phyloP scores from a whole-genome alignment of 2,113 vertebrate genomes.

The Tachysurus vachellii region DNA sequence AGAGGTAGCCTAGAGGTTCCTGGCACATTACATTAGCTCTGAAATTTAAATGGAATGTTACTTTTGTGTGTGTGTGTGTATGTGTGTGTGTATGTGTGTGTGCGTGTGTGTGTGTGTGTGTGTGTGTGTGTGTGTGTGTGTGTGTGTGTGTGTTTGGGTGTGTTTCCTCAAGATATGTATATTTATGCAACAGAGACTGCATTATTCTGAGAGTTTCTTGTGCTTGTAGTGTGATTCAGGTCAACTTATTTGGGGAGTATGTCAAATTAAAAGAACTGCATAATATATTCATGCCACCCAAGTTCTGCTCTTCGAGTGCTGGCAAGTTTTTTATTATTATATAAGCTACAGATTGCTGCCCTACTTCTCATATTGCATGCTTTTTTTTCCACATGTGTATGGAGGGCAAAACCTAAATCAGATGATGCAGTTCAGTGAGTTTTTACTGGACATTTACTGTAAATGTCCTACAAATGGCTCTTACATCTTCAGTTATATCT shows the following conservation, averaged over 20 bases:
- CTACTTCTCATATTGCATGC: conserved; percentile 39
- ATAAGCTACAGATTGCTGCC: conserved; percentile 40
- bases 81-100: conserved; percentile 37
- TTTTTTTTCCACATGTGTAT: conserved; percentile 34
- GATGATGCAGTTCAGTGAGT: conserved; percentile 30
- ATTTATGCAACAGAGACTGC: conserved; percentile 49
- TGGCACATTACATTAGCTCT: conserved; percentile 73
- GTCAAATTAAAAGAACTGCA: conserved; percentile 46
- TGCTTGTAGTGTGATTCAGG: conserved; percentile 40
- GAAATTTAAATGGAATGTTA: conserved; percentile 71
- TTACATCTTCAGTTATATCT: background rate
- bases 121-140: conserved; percentile 45
- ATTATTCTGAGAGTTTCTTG: conserved; percentile 38
- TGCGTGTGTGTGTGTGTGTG: conserved; percentile 48
- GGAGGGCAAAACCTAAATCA: background rate
- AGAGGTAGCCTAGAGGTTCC: conserved; percentile 71
- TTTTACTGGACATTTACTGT: conserved; percentile 48
- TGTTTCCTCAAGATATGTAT: conserved; percentile 48
- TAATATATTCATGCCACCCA: conserved; percentile 38
- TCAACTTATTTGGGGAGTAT: conserved; percentile 50
- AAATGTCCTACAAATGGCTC: background rate
- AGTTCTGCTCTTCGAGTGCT: conserved; percentile 30
- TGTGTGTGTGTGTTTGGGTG: conserved; percentile 46
- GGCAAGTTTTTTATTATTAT: conserved; percentile 50
- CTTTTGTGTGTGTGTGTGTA: conserved; percentile 45